Evolutionary conservation across 2,797 vertebrate genomes (phyloP), one percentile per base, ranked within the genome.

Genomic region (Trachops cirrhosus): DNA sequence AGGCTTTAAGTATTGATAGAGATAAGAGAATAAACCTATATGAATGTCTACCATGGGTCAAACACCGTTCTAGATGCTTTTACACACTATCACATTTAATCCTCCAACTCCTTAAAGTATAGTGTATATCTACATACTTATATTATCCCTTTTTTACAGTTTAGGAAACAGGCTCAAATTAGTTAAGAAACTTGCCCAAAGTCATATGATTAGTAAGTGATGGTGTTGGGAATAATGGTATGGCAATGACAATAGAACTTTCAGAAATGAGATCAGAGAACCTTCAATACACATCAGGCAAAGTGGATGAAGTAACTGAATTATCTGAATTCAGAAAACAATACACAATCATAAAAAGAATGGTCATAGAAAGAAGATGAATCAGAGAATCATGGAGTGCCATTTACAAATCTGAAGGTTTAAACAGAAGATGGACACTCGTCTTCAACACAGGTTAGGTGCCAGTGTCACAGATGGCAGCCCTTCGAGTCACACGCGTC

Each of bases 111-210:
- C 48, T 64, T 29, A 29, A 91, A 91, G 70, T 77, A 37, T 59
- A 82, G 8, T n/a, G 21, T 79, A n/a, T 57, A 41, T 59, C 78
- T 41, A 54, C 26, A 89, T 50, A 67, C 34, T 84, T 34, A 64
- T 10, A 48, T 73, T 75, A 46, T 67, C 9, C 26, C n/a, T 50
- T 90, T 90, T 83, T 75, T 32, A 79, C 34, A 80, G 34, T 71
- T 82, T 78, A 74, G 37, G 74, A 87, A 96, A 78, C 26, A 86
- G 64, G 6, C 39, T 97, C 39, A 75, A 54, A 19, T 79, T 92
- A 77, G 48, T 48, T 37, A 73, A 74, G 14, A 37, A 84, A 80
- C 18, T 93, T 94, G 7, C 26, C 46, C 37, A 59, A 93, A 67
- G 18, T 46, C 50, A 46, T 16, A 7, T 37, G 15, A 74, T 88